Evolutionary conservation across 2,888 invertebrate species (phyloP), one percentile per base, ranked within the genome.

Genomic region (Chydorus sphaericus): DNA sequence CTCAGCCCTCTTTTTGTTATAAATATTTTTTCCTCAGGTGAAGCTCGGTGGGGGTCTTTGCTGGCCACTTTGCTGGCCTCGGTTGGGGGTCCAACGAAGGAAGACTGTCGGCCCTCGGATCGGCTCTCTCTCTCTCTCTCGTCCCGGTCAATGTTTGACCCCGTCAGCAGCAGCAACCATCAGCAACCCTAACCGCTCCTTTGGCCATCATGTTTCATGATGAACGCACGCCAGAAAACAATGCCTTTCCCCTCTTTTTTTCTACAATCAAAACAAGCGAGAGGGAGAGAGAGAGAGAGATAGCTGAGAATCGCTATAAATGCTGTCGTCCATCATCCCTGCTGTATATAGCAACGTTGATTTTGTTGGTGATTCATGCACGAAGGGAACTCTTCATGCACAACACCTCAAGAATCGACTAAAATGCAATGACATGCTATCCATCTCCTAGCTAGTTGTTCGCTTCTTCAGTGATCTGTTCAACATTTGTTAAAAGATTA

Each of bases 61-160:
- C 48, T 33, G 55, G 31, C 48, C 48, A 55, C 48, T 55, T 55
- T 55, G 55, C 44, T 31, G 33, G 36, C 18, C 53, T 10, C 53
- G 28, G 53, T 38, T 28, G 53, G 53, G 37, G 53, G 53, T 37
- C 38, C 28, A 26, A 16, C 38, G 28, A 28, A 36, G 28, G 28
- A 48, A 23, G 38, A 38, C 53, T 28, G 53, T 53, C 44, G 44
- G 44, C 28, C 14, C 44, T 26, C 44, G 44, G 44, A 23, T 44
- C 44, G 44, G 44, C 44, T 44, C 26, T 44, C 26, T 44, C 33
- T 14, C 8, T 10, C 8, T 33, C 33, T 14, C 8, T 10, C 8
- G 8, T 14, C 33, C 44, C 44, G 44, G 44, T 44, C 44, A 44
- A 44, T 44, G 44, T 44, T 44, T 44, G 44, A 44, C 44, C 44